These are phyloP conservation scores for Tenebrio molitor DNA, from an alignment of 1,140 invertebrate genomes.

Conservation along the genomic window DNA sequence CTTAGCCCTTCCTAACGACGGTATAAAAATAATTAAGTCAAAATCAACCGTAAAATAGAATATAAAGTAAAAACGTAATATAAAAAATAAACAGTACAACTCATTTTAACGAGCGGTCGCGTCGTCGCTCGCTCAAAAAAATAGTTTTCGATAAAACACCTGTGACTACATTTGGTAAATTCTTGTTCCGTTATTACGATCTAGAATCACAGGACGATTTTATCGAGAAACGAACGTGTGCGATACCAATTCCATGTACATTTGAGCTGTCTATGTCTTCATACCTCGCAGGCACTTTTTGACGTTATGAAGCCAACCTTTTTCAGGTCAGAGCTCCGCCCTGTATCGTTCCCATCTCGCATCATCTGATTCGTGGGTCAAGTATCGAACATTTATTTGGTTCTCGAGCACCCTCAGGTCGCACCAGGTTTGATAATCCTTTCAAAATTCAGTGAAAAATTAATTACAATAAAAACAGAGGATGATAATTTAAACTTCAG, in stretches of 20 bases:
- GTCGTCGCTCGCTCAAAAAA: too few species aligned
- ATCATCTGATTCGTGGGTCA: conserved; percentile 98
- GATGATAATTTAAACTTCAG: background rate
- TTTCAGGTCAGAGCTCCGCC: conserved; percentile 62
- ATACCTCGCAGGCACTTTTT: conserved; percentile 64
- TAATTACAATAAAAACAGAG: conserved; percentile 47
- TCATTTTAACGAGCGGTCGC: too few species aligned
- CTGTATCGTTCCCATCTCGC: conserved; percentile 81
- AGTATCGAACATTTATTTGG: conserved; percentile 87
- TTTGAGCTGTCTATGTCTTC: conserved; percentile 53
- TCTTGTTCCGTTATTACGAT: background rate
- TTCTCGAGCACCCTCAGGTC: conserved; percentile 92
- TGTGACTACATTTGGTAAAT: conserved; percentile 4
- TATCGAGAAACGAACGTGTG: conserved; percentile 23
- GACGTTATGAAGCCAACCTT: conserved; percentile 63
- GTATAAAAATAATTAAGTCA: conserved; percentile 3
- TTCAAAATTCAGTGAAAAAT: too few species aligned
- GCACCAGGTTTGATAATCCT: conserved; percentile 97
- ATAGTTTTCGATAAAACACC: conserved; percentile 14
- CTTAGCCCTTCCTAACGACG: background rate
- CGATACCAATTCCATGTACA: conserved; percentile 7
- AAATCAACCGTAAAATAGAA: background rate
- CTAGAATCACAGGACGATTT: conserved; percentile 20
- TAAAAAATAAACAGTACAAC: conserved; percentile 29
- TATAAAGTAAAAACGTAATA: conserved; percentile 20